These are phyloP conservation scores for Heliconius hewitsoni DNA, from an alignment of 1,140 invertebrate species.

Conservation along the genomic window DNA sequence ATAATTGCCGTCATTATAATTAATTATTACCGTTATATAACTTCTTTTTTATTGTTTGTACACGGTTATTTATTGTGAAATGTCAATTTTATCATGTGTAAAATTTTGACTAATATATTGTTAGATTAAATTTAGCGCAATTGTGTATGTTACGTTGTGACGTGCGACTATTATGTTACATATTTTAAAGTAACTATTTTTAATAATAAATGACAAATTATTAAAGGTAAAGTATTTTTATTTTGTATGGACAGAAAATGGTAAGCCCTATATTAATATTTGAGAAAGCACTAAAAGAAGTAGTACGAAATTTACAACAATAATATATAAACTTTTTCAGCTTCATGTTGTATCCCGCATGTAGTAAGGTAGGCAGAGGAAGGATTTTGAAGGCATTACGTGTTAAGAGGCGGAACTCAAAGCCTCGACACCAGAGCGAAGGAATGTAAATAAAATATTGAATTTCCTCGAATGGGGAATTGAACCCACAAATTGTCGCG, in stretches of 20 bases:
- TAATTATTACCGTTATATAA: neutral
- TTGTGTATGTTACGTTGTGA: slow-evolving; percentile 1
- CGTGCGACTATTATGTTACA: neutral
- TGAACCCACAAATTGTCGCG: too few relatives aligned
- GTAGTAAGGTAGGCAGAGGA: too few relatives aligned
- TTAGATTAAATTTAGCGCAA: neutral
- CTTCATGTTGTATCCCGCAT: too few relatives aligned
- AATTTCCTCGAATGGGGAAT: too few relatives aligned
- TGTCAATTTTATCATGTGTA: neutral
- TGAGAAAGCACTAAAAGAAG: too few relatives aligned
- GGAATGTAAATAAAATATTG: too few relatives aligned
- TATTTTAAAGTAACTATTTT: neutral
- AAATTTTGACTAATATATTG: neutral
- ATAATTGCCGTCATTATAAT: neutral
- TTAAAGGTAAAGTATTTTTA: neutral
- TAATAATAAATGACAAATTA: slow-evolving; percentile 7
- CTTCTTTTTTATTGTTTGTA: neutral
- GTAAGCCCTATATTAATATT: too few relatives aligned
- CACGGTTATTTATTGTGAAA: neutral
- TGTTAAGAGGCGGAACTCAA: too few relatives aligned
- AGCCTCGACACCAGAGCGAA: too few relatives aligned
- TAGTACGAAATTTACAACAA: too few relatives aligned
- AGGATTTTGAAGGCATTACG: too few relatives aligned
- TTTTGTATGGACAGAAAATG: neutral
- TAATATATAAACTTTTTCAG: too few relatives aligned